These are phyloP conservation scores for Cebus imitator DNA, from an alignment of 2,113 vertebrate species.

Conservation along the genomic window DNA sequence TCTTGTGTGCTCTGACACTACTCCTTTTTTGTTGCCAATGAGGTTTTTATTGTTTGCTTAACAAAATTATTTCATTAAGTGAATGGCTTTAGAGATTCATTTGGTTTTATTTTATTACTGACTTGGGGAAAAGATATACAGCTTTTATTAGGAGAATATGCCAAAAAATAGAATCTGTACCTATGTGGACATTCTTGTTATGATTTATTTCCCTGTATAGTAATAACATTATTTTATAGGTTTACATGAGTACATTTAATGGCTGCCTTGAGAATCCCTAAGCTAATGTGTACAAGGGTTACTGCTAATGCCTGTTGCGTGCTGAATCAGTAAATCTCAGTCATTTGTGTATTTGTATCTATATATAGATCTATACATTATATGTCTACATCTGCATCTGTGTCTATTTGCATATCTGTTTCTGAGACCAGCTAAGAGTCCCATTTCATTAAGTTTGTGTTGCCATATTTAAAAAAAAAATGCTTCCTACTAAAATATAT, in stretches of 20 bases:
- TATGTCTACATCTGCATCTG: neutral
- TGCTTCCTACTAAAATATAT: neutral
- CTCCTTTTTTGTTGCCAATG: conserved; percentile 1
- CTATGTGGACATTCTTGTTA: conserved; percentile 45
- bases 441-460: conserved; percentile 56
- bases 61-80: conserved; percentile 72
- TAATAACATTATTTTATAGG: conserved; percentile 67
- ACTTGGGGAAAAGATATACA: conserved; percentile 58
- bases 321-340: neutral
- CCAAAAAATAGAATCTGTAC: conserved; percentile 50
- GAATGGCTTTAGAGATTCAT: conserved; percentile 63
- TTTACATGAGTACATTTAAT: conserved; percentile 64
- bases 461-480: conserved; percentile 39
- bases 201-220: conserved; percentile 59
- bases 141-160: conserved; percentile 34
- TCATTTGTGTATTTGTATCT: neutral
- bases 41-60: conserved; percentile 65
- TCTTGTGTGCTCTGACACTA: neutral
- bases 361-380: neutral
- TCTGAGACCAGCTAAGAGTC: neutral
- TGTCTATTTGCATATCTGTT: neutral
- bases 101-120: conserved; percentile 63
- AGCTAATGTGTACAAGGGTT: neutral
- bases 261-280: conserved; percentile 28
- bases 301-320: neutral